phyloP scores from a whole-genome alignment of 2,113 vertebrate genomes.

The Petroica traversi region DNA sequence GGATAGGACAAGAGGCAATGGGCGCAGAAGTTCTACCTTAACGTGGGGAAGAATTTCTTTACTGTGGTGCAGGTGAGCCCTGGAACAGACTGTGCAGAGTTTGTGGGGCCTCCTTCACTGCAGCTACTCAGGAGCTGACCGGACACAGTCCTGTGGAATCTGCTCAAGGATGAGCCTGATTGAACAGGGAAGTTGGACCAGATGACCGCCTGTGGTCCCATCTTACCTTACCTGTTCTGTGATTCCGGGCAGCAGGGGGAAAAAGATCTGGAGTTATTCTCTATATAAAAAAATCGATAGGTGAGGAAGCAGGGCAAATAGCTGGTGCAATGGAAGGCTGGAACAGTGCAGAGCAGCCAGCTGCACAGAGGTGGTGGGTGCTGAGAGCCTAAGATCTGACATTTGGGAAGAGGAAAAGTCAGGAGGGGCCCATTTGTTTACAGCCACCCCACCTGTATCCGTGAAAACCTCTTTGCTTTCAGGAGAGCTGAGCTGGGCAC shows the following conservation, averaged over 20 bases:
- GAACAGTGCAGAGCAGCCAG: not conserved
- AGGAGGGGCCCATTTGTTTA: not conserved
- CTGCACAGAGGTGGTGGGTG: rapidly evolving
- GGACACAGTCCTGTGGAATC: not conserved
- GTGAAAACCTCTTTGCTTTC: rapidly evolving
- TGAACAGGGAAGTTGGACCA: no score
- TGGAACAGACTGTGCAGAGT: no score
- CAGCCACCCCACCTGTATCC: not conserved
- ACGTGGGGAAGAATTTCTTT: no score
- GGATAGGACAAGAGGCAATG: not conserved
- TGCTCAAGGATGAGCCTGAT: not conserved
- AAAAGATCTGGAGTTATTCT: not conserved
- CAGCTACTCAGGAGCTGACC: not conserved
- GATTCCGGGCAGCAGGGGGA: no score
- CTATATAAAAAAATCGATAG: rapidly evolving
- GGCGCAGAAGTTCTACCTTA: not conserved
- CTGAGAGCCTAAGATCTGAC: not conserved
- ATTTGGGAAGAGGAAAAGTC: not conserved
- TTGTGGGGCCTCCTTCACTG: no score
- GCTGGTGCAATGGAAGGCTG: not conserved
- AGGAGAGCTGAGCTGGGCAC: not conserved
- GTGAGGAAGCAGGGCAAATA: not conserved
- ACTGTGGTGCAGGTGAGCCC: not conserved
- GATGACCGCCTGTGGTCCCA: not conserved
- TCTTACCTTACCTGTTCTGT: not conserved